phyloP scores from a whole-genome alignment of 2,888 invertebrate species.

The Anagyrus pseudococci region DNA sequence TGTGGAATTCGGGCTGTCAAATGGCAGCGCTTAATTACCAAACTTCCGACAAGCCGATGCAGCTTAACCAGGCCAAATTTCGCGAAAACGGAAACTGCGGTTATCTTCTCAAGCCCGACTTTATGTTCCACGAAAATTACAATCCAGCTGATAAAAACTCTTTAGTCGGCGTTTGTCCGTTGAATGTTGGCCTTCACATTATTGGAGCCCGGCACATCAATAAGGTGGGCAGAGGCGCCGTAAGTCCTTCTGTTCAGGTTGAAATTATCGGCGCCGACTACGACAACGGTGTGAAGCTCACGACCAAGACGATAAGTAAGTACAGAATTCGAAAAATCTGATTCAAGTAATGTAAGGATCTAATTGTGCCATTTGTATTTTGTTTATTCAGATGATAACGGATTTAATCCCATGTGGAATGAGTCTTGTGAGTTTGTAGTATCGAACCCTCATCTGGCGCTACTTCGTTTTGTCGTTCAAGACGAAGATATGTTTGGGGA shows the following conservation, averaged over 20 bases:
- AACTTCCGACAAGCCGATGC: slow-evolving; percentile 95
- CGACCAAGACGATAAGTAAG: slow-evolving; percentile 85
- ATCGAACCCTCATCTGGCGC: slow-evolving; percentile 80
- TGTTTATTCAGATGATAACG: slow-evolving; percentile 78
- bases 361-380: slow-evolving; percentile 15
- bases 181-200: slow-evolving; percentile 75
- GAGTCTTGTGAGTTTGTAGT: slow-evolving; percentile 84
- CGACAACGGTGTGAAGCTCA: slow-evolving; percentile 82
- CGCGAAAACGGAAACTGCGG: slow-evolving; percentile 92
- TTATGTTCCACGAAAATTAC: slow-evolving; percentile 81
- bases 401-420: slow-evolving; percentile 93
- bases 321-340: slow-evolving; percentile 40
- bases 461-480: slow-evolving; percentile 86
- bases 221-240: slow-evolving; percentile 82
- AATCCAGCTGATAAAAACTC: slow-evolving; percentile 77
- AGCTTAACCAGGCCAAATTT: slow-evolving; percentile 93
- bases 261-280: slow-evolving; percentile 89
- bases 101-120: slow-evolving; percentile 88
- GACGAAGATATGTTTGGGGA: slow-evolving; percentile 98
- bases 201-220: slow-evolving; percentile 90
- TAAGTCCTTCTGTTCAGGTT: slow-evolving; percentile 90
- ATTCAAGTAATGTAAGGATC: neutral
- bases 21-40: slow-evolving; percentile 99
- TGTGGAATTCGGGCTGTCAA: slow-evolving; percentile 97
- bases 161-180: slow-evolving; percentile 67